These are phyloP conservation scores for Tanaodytes sp. DNA, from an alignment of 2,888 invertebrate species.

Conservation along the genomic window DNA sequence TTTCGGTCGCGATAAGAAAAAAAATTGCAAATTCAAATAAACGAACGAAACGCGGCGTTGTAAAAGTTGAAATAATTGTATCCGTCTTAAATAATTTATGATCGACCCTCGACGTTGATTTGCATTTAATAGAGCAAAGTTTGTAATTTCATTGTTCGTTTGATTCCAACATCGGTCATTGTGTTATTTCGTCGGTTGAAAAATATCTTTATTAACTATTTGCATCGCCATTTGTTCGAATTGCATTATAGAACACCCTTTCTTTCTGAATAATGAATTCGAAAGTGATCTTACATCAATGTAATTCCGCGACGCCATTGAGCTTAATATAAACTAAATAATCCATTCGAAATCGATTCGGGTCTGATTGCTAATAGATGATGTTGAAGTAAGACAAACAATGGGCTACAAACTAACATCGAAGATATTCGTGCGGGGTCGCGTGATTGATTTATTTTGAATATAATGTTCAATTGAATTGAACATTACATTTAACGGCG, in stretches of 20 bases:
- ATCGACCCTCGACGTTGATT: conserved; percentile 19
- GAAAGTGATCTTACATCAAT: conserved; percentile 27
- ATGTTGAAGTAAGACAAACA: conserved; percentile 46
- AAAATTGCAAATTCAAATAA: too few relatives aligned
- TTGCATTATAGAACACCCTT: conserved; percentile 20
- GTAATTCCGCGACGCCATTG: conserved; percentile 19
- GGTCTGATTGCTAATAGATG: conserved; percentile 41
- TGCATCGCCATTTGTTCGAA: conserved; percentile 20
- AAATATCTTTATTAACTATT: conserved; percentile 33
- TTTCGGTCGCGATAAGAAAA: too few relatives aligned
- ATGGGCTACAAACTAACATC: conserved; percentile 29
- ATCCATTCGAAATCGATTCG: conserved; percentile 39
- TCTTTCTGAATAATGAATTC: conserved; percentile 23
- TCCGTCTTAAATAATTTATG: conserved; percentile 20
- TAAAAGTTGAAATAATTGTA: too few relatives aligned
- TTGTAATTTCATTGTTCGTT: conserved; percentile 45
- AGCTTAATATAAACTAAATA: conserved; percentile 46
- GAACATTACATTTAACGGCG: conserved; percentile 26
- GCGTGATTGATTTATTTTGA: conserved; percentile 39
- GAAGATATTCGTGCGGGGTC: conserved; percentile 25
- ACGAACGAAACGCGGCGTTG: too few relatives aligned
- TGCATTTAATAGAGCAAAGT: conserved; percentile 35
- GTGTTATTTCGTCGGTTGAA: conserved; percentile 17
- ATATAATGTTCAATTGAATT: too few relatives aligned
- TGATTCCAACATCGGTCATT: conserved; percentile 23